A percentile compares a stretch with the other conserved stretches of the same genome.
Conservation (phyloP, 2,113 vertebrate species). For the Indicator maculatus region DNA sequence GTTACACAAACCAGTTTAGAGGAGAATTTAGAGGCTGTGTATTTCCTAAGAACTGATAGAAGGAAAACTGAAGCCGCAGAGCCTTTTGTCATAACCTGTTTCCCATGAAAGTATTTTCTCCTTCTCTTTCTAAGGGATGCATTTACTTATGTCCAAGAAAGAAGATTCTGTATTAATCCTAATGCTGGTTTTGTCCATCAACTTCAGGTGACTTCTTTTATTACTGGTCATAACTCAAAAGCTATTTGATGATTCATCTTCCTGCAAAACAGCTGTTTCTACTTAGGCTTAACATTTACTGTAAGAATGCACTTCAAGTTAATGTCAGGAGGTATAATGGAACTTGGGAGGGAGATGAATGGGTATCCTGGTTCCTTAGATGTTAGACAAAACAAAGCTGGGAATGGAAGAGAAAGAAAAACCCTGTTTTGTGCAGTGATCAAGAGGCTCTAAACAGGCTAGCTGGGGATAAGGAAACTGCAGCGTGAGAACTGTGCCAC, state of each 20-base stretch:
- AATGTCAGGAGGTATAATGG: neutral
- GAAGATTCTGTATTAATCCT: constrained; percentile 99
- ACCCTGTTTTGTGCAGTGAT: neutral
- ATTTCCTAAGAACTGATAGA: neutral
- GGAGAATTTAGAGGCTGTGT: fast-evolving
- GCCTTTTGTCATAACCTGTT: neutral
- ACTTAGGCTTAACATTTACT: neutral
- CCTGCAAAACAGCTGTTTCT: neutral
- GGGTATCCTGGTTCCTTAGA: neutral
- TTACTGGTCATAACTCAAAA: neutral
- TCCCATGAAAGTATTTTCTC: neutral
- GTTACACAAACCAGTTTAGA: neutral
- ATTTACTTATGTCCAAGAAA: constrained; percentile 97
- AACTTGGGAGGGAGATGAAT: neutral
- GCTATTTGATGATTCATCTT: neutral
- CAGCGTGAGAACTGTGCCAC: neutral
- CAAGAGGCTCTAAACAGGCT: neutral
- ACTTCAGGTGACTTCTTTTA: constrained; percentile 85
- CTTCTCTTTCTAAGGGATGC: constrained; percentile 83
- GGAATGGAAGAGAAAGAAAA: neutral
- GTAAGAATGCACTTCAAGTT: neutral
- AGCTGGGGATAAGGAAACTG: neutral
- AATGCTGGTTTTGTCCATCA: constrained; percentile 99
- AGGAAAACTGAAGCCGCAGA: neutral
- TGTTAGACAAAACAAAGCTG: neutral